Conservation (phyloP, 2,113 vertebrate genomes). For the Typhlomys cinereus region DNA sequence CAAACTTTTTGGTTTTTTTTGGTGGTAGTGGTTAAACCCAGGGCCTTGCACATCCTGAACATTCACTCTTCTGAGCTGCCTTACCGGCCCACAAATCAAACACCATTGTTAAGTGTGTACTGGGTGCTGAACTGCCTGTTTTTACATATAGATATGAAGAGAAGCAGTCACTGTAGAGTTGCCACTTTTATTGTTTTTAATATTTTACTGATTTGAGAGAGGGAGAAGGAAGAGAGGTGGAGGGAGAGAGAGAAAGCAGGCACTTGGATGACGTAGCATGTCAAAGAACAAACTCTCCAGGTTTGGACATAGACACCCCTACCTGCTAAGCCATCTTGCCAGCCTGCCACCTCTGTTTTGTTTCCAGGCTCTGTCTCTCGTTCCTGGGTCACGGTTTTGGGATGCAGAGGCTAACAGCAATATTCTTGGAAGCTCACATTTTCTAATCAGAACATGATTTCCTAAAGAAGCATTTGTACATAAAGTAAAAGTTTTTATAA, state of each 20-base stretch:
- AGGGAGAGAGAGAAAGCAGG: no score
- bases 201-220: no score
- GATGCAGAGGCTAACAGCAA: background rate
- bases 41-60: background rate
- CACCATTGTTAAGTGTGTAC: conserved; percentile 7
- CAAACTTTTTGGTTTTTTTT: background rate
- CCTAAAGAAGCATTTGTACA: background rate
- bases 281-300: no score
- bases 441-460: conserved; percentile 9
- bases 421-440: conserved; percentile 13
- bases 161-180: background rate
- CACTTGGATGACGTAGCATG: no score
- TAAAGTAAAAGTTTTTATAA: background rate
- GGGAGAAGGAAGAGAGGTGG: no score
- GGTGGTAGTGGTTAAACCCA: background rate
- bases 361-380: background rate
- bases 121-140: background rate
- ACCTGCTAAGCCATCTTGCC: no score
- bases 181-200: no score
- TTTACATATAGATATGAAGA: background rate
- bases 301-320: no score
- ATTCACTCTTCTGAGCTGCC: background rate
- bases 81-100: background rate
- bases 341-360: background rate
- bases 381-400: conserved; percentile 19